phyloP scores from a whole-genome alignment of 2,797 vertebrate genomes.

The Synaphobranchus kaupii region DNA sequence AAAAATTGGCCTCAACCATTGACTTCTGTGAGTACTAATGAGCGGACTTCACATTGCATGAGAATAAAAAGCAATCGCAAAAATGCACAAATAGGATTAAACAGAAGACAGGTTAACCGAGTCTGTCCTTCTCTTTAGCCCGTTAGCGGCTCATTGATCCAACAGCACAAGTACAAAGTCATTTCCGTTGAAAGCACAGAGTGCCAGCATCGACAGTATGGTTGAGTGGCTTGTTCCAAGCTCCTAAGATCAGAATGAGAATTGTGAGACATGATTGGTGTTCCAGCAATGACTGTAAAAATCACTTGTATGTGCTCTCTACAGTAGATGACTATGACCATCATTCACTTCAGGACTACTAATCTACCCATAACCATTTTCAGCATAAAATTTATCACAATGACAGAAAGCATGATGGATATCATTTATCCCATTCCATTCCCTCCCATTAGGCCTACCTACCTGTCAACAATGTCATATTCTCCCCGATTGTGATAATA shows the following conservation, averaged over 20 bases:
- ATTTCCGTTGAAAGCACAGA: not conserved
- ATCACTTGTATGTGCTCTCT: not conserved
- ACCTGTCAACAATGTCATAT: not conserved
- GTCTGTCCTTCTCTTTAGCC: not conserved
- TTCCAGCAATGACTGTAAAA: not conserved
- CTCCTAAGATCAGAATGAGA: not conserved
- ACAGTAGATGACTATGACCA: not conserved
- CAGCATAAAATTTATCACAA: not conserved
- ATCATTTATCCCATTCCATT: not conserved
- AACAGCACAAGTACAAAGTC: slow-evolving; percentile 5
- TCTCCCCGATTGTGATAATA: not conserved
- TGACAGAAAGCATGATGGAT: not conserved
- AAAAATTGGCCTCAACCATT: too few species aligned
- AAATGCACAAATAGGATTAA: not conserved
- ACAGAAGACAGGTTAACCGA: not conserved
- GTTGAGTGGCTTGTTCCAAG: not conserved
- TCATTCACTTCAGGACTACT: not conserved
- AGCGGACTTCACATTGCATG: not conserved
- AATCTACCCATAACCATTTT: not conserved
- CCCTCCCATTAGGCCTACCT: not conserved
- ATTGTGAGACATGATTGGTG: not conserved
- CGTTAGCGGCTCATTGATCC: slow-evolving; percentile 19
- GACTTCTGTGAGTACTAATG: too few species aligned
- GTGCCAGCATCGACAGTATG: not conserved
- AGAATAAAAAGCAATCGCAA: not conserved